These are phyloP conservation scores for Synergus laeviventris DNA, from an alignment of 2,888 invertebrate species.

Conservation along the genomic window DNA sequence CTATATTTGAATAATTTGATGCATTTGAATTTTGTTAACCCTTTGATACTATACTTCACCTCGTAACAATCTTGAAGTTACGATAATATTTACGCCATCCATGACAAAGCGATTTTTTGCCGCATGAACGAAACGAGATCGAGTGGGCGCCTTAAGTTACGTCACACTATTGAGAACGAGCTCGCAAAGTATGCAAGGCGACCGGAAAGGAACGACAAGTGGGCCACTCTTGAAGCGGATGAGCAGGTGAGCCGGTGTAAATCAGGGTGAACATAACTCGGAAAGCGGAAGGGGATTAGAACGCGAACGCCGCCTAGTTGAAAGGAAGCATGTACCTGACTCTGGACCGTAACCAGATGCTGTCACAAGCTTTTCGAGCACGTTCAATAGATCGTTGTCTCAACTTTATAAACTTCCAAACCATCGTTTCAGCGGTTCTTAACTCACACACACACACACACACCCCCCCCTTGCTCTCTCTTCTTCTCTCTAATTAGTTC, in stretches of 20 bases:
- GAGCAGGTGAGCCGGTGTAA: conserved; percentile 72
- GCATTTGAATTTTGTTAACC: neutral
- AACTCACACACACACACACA: no score
- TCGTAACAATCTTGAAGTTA: conserved; percentile 1
- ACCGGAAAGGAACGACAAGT: conserved; percentile 66
- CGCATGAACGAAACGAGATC: conserved; percentile 29
- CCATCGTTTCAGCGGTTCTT: neutral
- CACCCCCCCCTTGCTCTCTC: no score
- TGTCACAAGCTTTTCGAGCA: conserved; percentile 61
- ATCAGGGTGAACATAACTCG: conserved; percentile 64
- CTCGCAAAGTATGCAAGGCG: conserved; percentile 55
- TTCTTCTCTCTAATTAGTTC: neutral
- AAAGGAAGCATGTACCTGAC: conserved; percentile 45
- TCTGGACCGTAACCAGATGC: conserved; percentile 68
- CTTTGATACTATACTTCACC: neutral
- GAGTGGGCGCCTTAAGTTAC: conserved; percentile 36
- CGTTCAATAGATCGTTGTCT: neutral
- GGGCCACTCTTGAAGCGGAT: conserved; percentile 71
- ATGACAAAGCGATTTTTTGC: conserved; percentile 39
- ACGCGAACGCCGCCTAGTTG: conserved; percentile 37
- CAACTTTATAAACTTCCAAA: neutral
- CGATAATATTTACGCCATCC: conserved; percentile 32
- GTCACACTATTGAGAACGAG: conserved; percentile 38
- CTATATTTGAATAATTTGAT: no score
- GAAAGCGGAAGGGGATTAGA: conserved; percentile 38